These are phyloP conservation scores for Rhabditoides inermis DNA, from an alignment of 2,888 invertebrate species.

Conservation along the genomic window DNA sequence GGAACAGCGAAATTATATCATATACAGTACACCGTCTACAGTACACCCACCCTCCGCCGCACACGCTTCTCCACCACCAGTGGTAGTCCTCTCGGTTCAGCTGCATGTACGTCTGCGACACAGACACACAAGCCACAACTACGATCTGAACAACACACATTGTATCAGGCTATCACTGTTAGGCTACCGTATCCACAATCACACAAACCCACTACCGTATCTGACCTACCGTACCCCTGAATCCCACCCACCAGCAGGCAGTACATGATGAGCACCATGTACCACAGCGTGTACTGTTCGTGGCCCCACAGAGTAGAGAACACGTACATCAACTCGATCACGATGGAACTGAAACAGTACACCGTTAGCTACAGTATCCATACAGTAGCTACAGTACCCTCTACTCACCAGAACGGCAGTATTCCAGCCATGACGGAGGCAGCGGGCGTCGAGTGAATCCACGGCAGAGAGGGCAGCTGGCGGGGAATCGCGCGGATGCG, in stretches of 20 bases:
- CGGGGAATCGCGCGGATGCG: constrained; percentile 57
- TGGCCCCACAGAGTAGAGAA: constrained; percentile 59
- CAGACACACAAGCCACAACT: constrained; percentile 58
- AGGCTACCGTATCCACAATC: not conserved
- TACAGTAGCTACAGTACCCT: constrained; percentile 1
- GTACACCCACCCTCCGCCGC: constrained; percentile 56
- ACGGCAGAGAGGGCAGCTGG: constrained; percentile 56
- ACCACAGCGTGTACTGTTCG: constrained; percentile 58
- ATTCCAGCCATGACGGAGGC: constrained; percentile 58
- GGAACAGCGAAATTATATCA: constrained; percentile 21
- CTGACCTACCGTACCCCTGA: too few relatives aligned
- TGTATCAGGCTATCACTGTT: not conserved
- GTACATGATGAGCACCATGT: constrained; percentile 57
- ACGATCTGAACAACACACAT: constrained; percentile 38
- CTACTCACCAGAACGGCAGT: constrained; percentile 59
- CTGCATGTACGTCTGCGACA: constrained; percentile 59
- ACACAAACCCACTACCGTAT: too few relatives aligned
- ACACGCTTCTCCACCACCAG: constrained; percentile 60
- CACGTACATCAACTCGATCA: constrained; percentile 59
- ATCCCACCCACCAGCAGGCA: constrained; percentile 53
- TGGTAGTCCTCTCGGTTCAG: constrained; percentile 58
- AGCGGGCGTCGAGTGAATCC: constrained; percentile 55
- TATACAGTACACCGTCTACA: not conserved
- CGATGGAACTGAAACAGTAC: constrained; percentile 55
- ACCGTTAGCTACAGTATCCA: not conserved